Evolutionary conservation across 2,888 invertebrate genomes (phyloP), one percentile per base, ranked within the genome.

Genomic region (Aquatica leii): DNA sequence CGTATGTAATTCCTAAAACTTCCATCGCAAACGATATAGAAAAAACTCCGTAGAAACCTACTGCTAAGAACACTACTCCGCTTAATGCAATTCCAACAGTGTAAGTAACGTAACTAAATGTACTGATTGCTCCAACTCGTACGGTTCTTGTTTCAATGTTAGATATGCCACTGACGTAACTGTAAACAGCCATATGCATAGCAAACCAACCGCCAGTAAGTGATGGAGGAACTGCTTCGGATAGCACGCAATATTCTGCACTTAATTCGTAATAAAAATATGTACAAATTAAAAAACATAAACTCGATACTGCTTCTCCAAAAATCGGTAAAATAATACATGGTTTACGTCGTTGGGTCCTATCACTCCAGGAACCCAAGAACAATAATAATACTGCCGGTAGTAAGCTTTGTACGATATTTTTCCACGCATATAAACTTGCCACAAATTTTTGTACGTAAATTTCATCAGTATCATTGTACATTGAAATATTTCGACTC

Each of bases 371-470:
- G 0, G 92, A 90, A 1, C 93, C 93, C 74, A 92, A 85, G 77
- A 93, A 92, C 73, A 93, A 84, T 64, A 93, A 87, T 63, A 93
- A 81, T 9, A 89, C 80, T 57, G 91, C 90, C n/a, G 93, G 92
- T 31, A 93, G 81, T 49, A 91, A 85, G 66, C 91, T 91, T 80
- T 93, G 92, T 49, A 93, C 80, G 24, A 92, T 87, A 14, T 92
- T 91, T 77, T 92, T 92, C 91, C 92, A 92, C 18, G 91, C 91
- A 67, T 90, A 88, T 82, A 92, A 90, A 3, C 87, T 86, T 0
- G 92, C 92, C 3, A 90, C 90, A 70, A 90, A 80, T 60, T 86
- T 87, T 76, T 90, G 90, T 0, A 91, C 89, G 2, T 62, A 59
- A 18, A 71, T 65, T 60, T 76, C 76, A 24, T 75, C 73, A 5